Percentiles rank a stretch among this genome's conserved stretches.
These are phyloP conservation scores for Heterodera filipjevi DNA, from an alignment of 2,888 invertebrate species.

Conservation along the genomic window DNA sequence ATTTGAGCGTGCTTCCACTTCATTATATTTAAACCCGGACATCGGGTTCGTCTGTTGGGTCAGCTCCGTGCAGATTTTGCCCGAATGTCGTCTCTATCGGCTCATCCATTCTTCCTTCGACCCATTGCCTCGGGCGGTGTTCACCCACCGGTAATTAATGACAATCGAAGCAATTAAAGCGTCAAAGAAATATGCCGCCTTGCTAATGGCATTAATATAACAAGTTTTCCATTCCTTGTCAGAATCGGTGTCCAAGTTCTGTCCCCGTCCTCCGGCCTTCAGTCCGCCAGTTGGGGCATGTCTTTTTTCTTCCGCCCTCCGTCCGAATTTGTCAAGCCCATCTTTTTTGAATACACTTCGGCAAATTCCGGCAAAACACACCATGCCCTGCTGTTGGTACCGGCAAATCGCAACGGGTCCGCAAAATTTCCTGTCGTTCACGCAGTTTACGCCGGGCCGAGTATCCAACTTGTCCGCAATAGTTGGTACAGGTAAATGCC, in stretches of 20 bases:
- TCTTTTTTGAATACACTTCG: slow-evolving; percentile 37
- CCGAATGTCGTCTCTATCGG: slow-evolving; percentile 49
- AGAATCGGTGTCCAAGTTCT: slow-evolving; percentile 26
- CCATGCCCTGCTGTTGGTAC: slow-evolving; percentile 39
- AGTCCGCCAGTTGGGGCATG: slow-evolving; percentile 27
- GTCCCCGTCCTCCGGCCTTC: slow-evolving; percentile 10
- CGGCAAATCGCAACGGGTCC: slow-evolving; percentile 10
- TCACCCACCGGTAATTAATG: slow-evolving; percentile 31
- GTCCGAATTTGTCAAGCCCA: slow-evolving; percentile 25
- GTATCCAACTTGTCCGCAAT: slow-evolving; percentile 94
- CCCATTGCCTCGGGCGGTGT: slow-evolving; percentile 38
- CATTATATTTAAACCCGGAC: slow-evolving; percentile 47
- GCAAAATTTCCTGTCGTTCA: slow-evolving; percentile 83
- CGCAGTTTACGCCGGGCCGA: slow-evolving; percentile 91
- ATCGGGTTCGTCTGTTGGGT: slow-evolving; percentile 57
- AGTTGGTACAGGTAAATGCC: slow-evolving; percentile 49
- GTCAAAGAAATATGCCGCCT: not conserved
- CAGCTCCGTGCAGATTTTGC: slow-evolving; percentile 40
- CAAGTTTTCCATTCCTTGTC: not conserved
- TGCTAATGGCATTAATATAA: not conserved
- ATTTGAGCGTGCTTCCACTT: slow-evolving; percentile 45
- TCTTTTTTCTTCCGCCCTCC: slow-evolving; percentile 29
- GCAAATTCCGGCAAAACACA: slow-evolving; percentile 33
- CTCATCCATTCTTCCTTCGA: slow-evolving; percentile 32
- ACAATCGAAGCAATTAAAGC: not conserved